Percentiles rank a stretch among this genome's conserved stretches.
Evolutionary conservation across 92 coral and sea anemone species (phyloP).

Genomic region (Zoanthus sansibaricus): DNA sequence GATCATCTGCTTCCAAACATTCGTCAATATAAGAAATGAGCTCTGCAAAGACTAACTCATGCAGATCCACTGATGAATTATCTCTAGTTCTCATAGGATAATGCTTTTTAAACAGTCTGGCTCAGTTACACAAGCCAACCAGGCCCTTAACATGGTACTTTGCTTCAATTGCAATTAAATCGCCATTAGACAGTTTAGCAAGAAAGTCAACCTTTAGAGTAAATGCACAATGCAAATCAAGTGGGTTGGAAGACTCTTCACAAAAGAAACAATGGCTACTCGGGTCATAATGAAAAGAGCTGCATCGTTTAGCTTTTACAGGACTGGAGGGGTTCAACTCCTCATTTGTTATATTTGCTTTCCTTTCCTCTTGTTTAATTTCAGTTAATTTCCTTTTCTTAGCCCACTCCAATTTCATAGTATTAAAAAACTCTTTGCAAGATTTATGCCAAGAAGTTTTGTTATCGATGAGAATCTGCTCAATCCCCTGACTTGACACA

Average conservation of each 20-base stretch:
- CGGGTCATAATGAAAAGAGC: neutral
- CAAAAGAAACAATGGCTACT: constrained; percentile 43
- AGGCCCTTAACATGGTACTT: constrained; percentile 66
- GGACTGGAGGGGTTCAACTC: constrained; percentile 40
- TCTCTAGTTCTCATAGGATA: constrained; percentile 33
- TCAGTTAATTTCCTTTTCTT: constrained; percentile 45
- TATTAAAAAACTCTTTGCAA: constrained; percentile 55
- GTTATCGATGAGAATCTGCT: constrained; percentile 33
- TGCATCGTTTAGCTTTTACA: constrained; percentile 51
- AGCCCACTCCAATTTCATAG: constrained; percentile 51
- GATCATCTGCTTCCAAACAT: constrained; percentile 51
- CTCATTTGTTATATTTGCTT: neutral
- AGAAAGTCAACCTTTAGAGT: constrained; percentile 53
- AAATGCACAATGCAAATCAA: constrained; percentile 44
- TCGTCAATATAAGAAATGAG: constrained; percentile 70
- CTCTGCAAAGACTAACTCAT: constrained; percentile 77
- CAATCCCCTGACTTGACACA: constrained; percentile 19
- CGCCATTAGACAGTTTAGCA: constrained; percentile 64
- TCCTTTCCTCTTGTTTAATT: constrained; percentile 25
- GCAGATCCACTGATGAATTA: neutral
- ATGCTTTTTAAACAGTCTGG: constrained; percentile 52
- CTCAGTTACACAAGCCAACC: constrained; percentile 51
- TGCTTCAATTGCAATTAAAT: constrained; percentile 72
- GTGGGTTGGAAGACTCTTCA: neutral
- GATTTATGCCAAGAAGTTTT: constrained; percentile 71